Evolutionary conservation across 2,888 invertebrate genomes (phyloP), one percentile per base, ranked within the genome.

Genomic region (Leucophenga montana): DNA sequence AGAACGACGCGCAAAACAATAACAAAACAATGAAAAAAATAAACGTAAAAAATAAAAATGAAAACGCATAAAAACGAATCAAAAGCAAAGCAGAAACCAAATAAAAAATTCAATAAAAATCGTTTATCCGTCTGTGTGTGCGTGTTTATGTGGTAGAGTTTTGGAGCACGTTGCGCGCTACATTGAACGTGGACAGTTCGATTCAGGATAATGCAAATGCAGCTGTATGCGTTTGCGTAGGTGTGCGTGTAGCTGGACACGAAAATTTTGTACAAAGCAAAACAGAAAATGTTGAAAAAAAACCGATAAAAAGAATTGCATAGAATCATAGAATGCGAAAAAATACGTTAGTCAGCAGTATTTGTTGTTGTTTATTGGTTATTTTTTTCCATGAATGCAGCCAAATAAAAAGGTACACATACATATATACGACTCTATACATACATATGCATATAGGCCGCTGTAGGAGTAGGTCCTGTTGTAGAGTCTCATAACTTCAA

Each of bases 281-380:
- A 50, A 50, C 6, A 16, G 18, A 50, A 14, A 50, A 46, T 46
- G n/a, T 46, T 46, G 6, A 4, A n/a, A 46, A 46, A 46, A 46
- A 54, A 62, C 4, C 44, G 44, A 44, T 44, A 44, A 20, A 64
- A 64, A 48, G 18, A 64, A 64, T 13, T 64, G 62, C 44, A 46
- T 64, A 64, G 62, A 61, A 61, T 64, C 22, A 64, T 48, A 64
- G 46, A 64, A 64, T 64, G 62, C 46, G 61, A 22, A 22, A 64
- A 64, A 64, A 22, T 20, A 20, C 44, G 18, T 61, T 64, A 22
- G 46, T 64, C 39, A 48, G 62, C 62, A 48, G 27, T 22, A 46
- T 81, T n/a, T 50, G 5, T 50, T 50, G 14, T 50, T 50, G 6
- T 77, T 78, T 68, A 80, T 75, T 73, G 75, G 77, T 71, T 59